Evolutionary conservation across 2,888 invertebrate genomes (phyloP).

Genomic region (Rhagonycha fulva): DNA sequence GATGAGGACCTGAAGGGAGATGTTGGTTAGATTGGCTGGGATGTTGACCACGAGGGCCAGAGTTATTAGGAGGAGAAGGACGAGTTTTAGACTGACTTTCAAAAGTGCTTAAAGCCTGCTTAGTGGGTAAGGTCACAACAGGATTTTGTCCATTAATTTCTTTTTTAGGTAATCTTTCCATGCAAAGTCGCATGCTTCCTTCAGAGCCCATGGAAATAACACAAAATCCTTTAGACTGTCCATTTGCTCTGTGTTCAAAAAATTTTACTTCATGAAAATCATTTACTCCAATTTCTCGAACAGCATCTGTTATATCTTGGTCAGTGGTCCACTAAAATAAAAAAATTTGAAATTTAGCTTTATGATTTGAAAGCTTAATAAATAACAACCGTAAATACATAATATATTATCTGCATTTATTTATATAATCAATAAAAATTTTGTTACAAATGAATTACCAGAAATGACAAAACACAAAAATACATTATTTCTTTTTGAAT

Average conservation of each 20-base stretch:
- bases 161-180: slow-evolving; percentile 94
- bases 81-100: slow-evolving; percentile 92
- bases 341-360: background rate
- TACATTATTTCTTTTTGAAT: too few relatives aligned
- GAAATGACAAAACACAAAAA: too few relatives aligned
- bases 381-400: too few relatives aligned
- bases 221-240: slow-evolving; percentile 98
- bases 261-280: slow-evolving; percentile 99
- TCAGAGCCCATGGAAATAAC: slow-evolving; percentile 94
- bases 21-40: slow-evolving; percentile 63
- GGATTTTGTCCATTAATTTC: slow-evolving; percentile 95
- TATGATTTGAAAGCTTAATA: background rate
- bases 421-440: too few relatives aligned
- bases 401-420: too few relatives aligned
- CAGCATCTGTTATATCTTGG: slow-evolving; percentile 91
- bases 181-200: slow-evolving; percentile 81
- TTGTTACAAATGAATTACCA: too few relatives aligned
- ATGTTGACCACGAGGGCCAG: slow-evolving; percentile 62
- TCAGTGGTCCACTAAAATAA: slow-evolving; percentile 93
- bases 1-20: slow-evolving; percentile 60
- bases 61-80: slow-evolving; percentile 76
- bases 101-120: slow-evolving; percentile 84
- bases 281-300: slow-evolving; percentile 83
- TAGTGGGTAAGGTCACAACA: slow-evolving; percentile 92
- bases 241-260: slow-evolving; percentile 98